These are phyloP conservation scores for Teleiodes luculella DNA, from an alignment of 2,888 invertebrate genomes.

Conservation along the genomic window DNA sequence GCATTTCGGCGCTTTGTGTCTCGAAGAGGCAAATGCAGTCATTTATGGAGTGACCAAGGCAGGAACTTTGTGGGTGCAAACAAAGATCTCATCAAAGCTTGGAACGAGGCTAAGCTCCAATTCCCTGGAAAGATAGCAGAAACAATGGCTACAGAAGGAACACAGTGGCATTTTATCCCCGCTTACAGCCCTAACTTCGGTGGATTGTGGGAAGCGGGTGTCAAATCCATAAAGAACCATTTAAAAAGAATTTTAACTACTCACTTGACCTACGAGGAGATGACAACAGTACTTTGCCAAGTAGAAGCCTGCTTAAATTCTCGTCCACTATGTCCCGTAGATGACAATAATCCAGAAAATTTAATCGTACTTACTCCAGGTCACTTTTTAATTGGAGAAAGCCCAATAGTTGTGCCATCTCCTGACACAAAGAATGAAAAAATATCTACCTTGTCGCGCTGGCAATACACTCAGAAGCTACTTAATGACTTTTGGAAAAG, in stretches of 20 bases:
- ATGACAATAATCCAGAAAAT: conserved; percentile 8
- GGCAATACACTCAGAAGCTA: no score
- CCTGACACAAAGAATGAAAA: no score
- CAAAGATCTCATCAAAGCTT: conserved; percentile 16
- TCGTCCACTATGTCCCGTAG: conserved; percentile 17
- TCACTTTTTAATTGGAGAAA: conserved; percentile 29
- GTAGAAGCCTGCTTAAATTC: conserved; percentile 28
- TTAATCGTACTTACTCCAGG: conserved; percentile 27
- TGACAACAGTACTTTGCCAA: conserved; percentile 14
- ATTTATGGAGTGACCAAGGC: conserved; percentile 29
- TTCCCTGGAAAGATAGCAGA: conserved; percentile 19
- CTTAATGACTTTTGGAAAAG: no score
- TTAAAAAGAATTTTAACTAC: conserved; percentile 19
- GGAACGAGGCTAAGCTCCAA: conserved; percentile 13
- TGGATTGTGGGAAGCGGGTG: conserved; percentile 28
- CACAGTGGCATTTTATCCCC: conserved; percentile 30
- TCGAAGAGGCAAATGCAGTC: conserved; percentile 24
- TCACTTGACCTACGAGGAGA: conserved; percentile 23
- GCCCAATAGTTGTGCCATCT: conserved; percentile 10
- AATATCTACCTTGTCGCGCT: no score
- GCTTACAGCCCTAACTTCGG: conserved; percentile 25
- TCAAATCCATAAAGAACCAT: conserved; percentile 26
- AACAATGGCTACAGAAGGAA: conserved; percentile 16
- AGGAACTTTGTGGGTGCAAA: conserved; percentile 27
- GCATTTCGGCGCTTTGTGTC: conserved; percentile 27